Evolutionary conservation across 2,113 vertebrate genomes (phyloP).

Genomic region (Accipiter virgatus): DNA sequence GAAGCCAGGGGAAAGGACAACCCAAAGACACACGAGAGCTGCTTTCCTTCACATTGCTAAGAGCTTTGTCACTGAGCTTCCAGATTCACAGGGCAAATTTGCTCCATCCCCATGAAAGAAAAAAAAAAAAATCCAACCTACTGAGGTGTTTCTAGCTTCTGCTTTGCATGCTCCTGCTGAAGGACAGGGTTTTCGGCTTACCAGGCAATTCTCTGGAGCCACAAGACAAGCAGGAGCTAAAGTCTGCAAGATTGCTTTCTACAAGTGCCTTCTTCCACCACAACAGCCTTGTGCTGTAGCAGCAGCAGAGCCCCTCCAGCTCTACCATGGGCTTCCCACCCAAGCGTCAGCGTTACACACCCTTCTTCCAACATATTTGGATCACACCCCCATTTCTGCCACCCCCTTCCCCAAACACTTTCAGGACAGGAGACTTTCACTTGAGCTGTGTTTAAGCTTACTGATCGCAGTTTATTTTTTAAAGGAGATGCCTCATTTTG

Average conservation of each 20-base stretch:
- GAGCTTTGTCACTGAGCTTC: background rate
- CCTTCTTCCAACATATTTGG: background rate
- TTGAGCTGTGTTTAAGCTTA: background rate
- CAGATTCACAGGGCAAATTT: background rate
- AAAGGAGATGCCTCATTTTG: background rate
- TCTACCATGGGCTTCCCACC: background rate
- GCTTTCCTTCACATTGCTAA: background rate
- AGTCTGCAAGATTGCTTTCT: background rate
- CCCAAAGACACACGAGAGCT: background rate
- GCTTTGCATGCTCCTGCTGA: background rate
- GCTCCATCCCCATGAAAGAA: background rate
- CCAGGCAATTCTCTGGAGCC: background rate
- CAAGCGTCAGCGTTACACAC: rapidly evolving
- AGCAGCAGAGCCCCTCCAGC: background rate
- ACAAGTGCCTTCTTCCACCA: background rate
- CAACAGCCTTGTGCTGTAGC: background rate
- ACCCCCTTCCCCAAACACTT: background rate
- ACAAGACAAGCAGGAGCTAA: background rate
- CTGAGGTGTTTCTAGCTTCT: background rate
- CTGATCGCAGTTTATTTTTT: background rate
- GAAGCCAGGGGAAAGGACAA: background rate
- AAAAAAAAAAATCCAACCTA: background rate
- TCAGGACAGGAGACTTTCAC: background rate
- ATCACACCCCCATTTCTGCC: background rate
- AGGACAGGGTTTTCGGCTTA: background rate